Evolutionary conservation across 1,140 invertebrate genomes (phyloP), one percentile per base, ranked within the genome.

Genomic region (Bombus terrestris): DNA sequence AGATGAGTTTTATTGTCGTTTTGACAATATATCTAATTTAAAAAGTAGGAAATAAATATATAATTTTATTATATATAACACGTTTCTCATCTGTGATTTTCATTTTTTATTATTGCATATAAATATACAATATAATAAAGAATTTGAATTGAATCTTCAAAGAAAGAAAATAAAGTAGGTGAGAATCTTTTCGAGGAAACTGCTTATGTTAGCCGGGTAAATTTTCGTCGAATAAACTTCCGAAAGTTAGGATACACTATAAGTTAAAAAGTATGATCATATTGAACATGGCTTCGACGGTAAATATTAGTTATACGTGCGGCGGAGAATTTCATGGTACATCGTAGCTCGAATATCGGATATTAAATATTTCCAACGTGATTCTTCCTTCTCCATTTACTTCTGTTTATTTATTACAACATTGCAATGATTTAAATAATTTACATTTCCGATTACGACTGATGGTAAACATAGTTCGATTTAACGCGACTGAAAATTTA

Each of bases 281-380:
- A 73, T 73, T 28, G 39, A 43, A 18, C 71, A n/a, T 18, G 28
- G 13, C 28, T 32, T n/a, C 39, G 71, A 43, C 25, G 32, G 39
- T 43, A 73, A 73, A 73, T 73, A 73, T 73, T 73, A 73, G 39
- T 43, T 12, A 39, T 39, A 73, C 39, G 15, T 43, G 39, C 28
- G 22, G 5, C 12, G 64, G 8, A 10, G 43, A 39, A 53, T 69
- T 69, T 68, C 43, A 53, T 28, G 41, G 3, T 28, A 79, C 77
- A 25, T 53, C 32, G 41, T 25, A 41, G 4, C 9, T 35, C n/a
- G 64, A 35, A 53, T 47, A 35, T 43, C 39, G 28, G 39, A 43
- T 73, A 73, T 73, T 73, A 41, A 73, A 73, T 43, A 43, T 41
- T 73, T 73, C 15, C 71, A 73, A n/a, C n/a, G 39, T 43, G n/a